Evolutionary conservation across 2,888 invertebrate species (phyloP).

Genomic region (Agrochola lychnidis): DNA sequence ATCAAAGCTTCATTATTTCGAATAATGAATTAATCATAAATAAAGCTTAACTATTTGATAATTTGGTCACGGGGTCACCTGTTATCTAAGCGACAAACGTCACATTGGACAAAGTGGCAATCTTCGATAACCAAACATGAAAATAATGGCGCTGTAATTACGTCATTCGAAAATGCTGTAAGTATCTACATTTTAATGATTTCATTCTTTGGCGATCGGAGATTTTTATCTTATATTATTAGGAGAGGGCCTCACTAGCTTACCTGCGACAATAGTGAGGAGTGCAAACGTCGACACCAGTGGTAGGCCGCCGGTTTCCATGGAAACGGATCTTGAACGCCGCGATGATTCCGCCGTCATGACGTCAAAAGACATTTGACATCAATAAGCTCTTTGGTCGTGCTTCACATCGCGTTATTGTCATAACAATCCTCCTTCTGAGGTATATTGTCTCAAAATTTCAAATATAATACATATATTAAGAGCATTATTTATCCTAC

Average conservation of each 20-base stretch:
- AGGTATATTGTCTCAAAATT: constrained; percentile 71
- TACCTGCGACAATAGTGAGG: constrained; percentile 88
- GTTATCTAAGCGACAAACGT: background rate
- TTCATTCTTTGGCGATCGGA: background rate
- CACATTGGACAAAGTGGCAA: background rate
- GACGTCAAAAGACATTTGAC: constrained; percentile 77
- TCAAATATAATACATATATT: constrained; percentile 59
- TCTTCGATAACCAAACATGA: background rate
- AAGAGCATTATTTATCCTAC: constrained; percentile 57
- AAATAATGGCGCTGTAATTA: background rate
- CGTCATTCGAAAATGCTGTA: background rate
- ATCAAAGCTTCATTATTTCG: background rate
- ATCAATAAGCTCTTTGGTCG: constrained; percentile 64
- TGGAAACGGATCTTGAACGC: constrained; percentile 79
- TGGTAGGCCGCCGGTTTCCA: constrained; percentile 87
- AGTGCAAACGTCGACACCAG: constrained; percentile 87
- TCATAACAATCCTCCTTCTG: constrained; percentile 69
- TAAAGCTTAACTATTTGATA: background rate
- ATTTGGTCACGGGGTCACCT: background rate
- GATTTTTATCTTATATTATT: background rate
- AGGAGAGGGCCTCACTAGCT: constrained; percentile 53
- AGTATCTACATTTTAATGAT: background rate
- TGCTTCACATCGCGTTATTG: constrained; percentile 76
- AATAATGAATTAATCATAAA: background rate
- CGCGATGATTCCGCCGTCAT: constrained; percentile 80